These are phyloP conservation scores for Mormyrops boulengeri DNA, from an alignment of 2,797 vertebrate genomes.

Conservation along the genomic window DNA sequence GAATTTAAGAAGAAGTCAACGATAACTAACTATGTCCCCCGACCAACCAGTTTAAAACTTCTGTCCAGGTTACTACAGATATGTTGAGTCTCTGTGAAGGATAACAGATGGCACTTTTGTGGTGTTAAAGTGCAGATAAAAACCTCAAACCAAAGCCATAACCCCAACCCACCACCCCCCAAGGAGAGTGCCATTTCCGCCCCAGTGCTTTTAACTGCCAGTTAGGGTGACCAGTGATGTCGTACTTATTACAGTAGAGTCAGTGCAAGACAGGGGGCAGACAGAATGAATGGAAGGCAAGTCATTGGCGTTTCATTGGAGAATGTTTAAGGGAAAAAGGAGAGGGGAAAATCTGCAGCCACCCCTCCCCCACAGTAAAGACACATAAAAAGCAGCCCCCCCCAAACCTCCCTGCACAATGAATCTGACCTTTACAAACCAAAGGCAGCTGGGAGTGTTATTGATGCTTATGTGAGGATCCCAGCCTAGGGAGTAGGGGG, in stretches of 20 bases:
- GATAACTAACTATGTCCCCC: background rate
- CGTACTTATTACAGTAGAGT: conserved; percentile 2
- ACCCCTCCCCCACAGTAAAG: background rate
- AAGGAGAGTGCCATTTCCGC: background rate
- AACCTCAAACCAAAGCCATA: background rate
- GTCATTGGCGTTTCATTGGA: background rate
- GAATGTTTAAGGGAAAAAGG: background rate
- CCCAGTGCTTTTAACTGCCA: background rate
- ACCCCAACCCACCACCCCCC: background rate
- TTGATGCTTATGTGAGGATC: background rate
- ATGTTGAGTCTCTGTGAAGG: background rate
- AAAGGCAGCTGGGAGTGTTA: background rate
- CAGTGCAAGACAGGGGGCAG: background rate
- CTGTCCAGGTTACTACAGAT: background rate
- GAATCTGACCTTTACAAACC: conserved; percentile 4
- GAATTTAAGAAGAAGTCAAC: background rate
- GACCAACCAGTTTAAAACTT: background rate
- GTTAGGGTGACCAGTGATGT: background rate
- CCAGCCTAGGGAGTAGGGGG: background rate
- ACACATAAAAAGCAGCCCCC: background rate
- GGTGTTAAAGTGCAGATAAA: background rate
- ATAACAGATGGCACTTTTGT: background rate
- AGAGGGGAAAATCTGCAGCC: background rate
- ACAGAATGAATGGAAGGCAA: background rate
- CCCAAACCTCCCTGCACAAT: background rate